Percentiles rank a stretch among this genome's conserved stretches.
phyloP scores from a whole-genome alignment of 2,888 invertebrate species.

The Parochlus steinenii region DNA sequence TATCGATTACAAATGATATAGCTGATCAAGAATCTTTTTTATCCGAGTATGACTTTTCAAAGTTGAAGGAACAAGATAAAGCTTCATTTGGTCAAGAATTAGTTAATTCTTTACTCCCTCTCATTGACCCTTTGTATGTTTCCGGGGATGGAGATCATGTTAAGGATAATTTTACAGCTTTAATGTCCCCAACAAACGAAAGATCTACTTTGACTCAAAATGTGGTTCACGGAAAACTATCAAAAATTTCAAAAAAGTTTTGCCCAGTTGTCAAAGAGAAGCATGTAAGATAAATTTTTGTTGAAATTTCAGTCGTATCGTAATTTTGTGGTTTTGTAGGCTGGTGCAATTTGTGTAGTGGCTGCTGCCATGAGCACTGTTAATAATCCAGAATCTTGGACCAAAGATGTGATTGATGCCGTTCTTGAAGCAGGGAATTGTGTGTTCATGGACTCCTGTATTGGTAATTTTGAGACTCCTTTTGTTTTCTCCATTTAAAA shows the following conservation, averaged over 20 bases:
- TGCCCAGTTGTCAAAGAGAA: conserved; percentile 1
- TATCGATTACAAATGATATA: neutral
- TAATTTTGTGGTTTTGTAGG: conserved; percentile 1
- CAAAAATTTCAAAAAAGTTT: neutral
- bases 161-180: too few relatives aligned
- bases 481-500: neutral
- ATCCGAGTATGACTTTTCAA: too few relatives aligned
- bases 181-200: too few relatives aligned
- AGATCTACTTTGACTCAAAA: too few relatives aligned
- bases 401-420: conserved; percentile 1
- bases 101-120: too few relatives aligned
- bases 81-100: too few relatives aligned
- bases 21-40: neutral
- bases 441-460: conserved; percentile 6
- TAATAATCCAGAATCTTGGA: conserved; percentile 4
- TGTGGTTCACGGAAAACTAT: conserved; percentile 4
- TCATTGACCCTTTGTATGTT: too few relatives aligned
- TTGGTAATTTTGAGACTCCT: conserved; percentile 4
- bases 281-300: conserved; percentile 2
- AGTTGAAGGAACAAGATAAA: too few relatives aligned
- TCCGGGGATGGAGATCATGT: too few relatives aligned
- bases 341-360: conserved; percentile 4
- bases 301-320: neutral
- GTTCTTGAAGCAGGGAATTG: conserved; percentile 4
- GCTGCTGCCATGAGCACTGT: neutral